A percentile compares a stretch with the other conserved stretches of the same genome.
phyloP scores from a whole-genome alignment of 37 sponge, comb jelly and placozoan species.

The Aplysina aerophoba region DNA sequence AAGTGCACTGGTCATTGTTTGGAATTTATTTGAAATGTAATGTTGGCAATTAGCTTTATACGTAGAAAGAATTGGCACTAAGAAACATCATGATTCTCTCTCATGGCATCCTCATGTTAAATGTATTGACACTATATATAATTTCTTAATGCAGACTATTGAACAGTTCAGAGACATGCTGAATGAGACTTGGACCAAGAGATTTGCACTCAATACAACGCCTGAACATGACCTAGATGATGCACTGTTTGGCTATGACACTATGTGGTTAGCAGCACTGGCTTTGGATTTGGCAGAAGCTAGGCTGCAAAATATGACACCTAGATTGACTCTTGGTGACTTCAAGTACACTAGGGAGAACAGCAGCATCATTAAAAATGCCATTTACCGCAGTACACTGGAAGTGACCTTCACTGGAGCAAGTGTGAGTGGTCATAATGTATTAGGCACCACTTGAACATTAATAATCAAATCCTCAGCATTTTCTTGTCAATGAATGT shows the following conservation, averaged over 20 bases:
- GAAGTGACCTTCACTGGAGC: slow-evolving; percentile 26
- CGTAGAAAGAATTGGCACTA: no score
- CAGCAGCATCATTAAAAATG: neutral
- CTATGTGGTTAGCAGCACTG: slow-evolving; percentile 58
- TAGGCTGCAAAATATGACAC: neutral
- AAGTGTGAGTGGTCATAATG: slow-evolving; percentile 36
- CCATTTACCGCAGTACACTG: neutral
- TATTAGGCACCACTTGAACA: no score
- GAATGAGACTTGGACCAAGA: neutral
- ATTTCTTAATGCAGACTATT: slow-evolving; percentile 1
- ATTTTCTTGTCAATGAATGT: slow-evolving; percentile 18
- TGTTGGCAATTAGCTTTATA: no score
- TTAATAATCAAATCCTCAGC: no score
- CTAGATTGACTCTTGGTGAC: neutral
- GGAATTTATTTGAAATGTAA: no score
- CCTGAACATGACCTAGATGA: neutral
- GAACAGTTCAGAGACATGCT: slow-evolving; percentile 8
- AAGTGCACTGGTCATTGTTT: no score
- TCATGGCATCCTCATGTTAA: no score
- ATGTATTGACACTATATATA: no score
- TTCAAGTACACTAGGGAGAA: slow-evolving; percentile 33
- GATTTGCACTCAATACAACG: neutral
- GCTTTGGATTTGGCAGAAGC: slow-evolving; percentile 40
- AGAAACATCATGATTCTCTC: no score
- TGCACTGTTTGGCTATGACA: slow-evolving; percentile 51